Conservation (phyloP, 2,113 vertebrate species). For the Symphodus melops region DNA sequence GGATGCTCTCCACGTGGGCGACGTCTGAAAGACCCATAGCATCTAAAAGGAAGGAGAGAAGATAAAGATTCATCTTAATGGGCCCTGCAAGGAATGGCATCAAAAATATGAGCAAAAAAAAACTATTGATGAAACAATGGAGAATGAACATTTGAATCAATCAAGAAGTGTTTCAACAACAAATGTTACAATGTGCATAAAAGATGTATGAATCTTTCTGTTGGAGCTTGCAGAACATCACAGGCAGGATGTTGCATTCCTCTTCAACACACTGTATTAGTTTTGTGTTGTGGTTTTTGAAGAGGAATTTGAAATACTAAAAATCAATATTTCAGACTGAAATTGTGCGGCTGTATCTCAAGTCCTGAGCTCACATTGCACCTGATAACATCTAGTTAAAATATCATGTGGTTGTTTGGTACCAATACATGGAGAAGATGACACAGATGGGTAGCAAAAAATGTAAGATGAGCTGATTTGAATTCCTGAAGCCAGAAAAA, state of each 20-base stretch:
- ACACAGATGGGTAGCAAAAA: neutral
- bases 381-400: neutral
- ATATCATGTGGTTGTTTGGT: neutral
- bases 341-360: neutral
- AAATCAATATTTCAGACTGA: neutral
- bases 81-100: no score
- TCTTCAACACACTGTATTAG: neutral
- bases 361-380: neutral
- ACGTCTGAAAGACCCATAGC: constrained; percentile 88
- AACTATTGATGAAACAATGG: no score
- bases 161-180: no score
- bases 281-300: neutral
- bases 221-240: no score
- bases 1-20: constrained; percentile 88
- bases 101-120: no score
- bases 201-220: no score
- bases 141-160: no score
- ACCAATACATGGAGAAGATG: neutral
- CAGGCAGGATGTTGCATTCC: no score
- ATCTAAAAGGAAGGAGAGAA: constrained; percentile 70
- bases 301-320: neutral
- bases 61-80: neutral
- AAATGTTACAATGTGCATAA: no score
- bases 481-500: constrained; percentile 17
- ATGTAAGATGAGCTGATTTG: neutral